These are phyloP conservation scores for Linyphia triangularis DNA, from an alignment of 2,888 invertebrate species.

Conservation along the genomic window DNA sequence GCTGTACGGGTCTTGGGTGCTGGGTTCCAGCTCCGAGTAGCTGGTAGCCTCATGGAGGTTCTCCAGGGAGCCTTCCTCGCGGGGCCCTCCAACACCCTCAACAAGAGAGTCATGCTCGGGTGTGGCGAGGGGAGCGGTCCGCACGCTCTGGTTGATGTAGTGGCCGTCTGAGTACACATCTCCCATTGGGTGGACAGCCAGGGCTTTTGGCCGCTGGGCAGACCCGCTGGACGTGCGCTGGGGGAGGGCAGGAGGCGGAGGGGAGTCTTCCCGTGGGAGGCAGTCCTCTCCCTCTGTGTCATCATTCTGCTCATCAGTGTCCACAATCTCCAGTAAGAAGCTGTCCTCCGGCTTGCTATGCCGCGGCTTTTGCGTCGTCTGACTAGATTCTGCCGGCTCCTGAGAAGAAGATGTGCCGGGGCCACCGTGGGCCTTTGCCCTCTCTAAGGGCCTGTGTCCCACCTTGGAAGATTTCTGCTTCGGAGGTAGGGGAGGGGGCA, in stretches of 20 bases:
- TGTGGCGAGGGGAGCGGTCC: constrained; percentile 83
- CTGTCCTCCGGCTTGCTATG: constrained; percentile 76
- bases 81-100: constrained; percentile 82
- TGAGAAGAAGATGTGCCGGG: constrained; percentile 56
- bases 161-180: constrained; percentile 44
- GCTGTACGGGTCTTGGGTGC: constrained; percentile 40
- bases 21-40: constrained; percentile 62
- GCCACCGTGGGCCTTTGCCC: constrained; percentile 83
- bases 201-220: constrained; percentile 60
- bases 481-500: constrained; percentile 86
- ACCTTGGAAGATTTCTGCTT: constrained; percentile 81
- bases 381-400: constrained; percentile 63
- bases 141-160: constrained; percentile 52
- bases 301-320: constrained; percentile 76
- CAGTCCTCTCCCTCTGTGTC: constrained; percentile 51
- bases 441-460: constrained; percentile 88
- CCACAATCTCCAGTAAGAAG: constrained; percentile 77
- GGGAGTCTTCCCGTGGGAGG: constrained; percentile 61
- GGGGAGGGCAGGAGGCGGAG: constrained; percentile 73
- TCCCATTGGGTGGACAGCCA: constrained; percentile 53
- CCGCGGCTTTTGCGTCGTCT: constrained; percentile 46
- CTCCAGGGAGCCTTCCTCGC: no score
- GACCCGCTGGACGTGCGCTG: constrained; percentile 73
- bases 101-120: constrained; percentile 84
- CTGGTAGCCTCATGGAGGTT: constrained; percentile 79